These are phyloP conservation scores for Meloidogyne floridensis DNA, from an alignment of 1,140 invertebrate genomes.

Conservation along the genomic window DNA sequence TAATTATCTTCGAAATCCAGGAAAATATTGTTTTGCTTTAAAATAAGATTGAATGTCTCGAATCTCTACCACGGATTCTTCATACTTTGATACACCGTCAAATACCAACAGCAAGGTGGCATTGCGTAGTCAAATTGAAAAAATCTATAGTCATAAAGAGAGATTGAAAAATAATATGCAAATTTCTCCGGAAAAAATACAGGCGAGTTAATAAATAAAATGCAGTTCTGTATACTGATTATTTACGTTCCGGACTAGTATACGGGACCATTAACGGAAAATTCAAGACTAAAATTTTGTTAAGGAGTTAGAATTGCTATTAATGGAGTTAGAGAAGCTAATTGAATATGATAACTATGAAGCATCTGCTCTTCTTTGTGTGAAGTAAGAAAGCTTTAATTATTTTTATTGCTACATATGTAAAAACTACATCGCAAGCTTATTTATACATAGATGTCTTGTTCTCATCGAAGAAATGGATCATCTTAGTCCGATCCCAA, in stretches of 20 bases:
- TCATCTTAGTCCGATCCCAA: not conserved
- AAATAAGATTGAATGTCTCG: not conserved
- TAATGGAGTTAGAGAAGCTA: constrained; percentile 10
- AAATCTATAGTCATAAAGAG: not conserved
- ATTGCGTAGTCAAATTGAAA: constrained; percentile 7
- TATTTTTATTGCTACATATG: not conserved
- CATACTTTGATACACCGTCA: not conserved
- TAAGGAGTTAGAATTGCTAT: constrained; percentile 19
- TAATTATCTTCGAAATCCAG: too few species aligned
- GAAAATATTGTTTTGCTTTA: not conserved
- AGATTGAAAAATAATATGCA: constrained; percentile 13
- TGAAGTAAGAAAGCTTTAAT: constrained; percentile 7
- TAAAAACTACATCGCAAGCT: too few species aligned
- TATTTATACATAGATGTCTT: constrained; percentile 40
- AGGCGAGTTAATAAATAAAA: not conserved
- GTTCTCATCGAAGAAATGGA: constrained; percentile 21
- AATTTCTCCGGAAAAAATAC: constrained; percentile 1
- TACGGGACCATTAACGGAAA: not conserved
- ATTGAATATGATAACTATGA: constrained; percentile 11
- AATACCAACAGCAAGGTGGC: not conserved
- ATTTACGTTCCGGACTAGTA: too few species aligned
- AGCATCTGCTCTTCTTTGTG: not conserved
- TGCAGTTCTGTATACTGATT: not conserved
- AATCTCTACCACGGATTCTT: not conserved
- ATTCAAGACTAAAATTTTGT: not conserved